Evolutionary conservation across 2,113 vertebrate species (phyloP), one percentile per base, ranked within the genome.

Genomic region (Elgaria multicarinata): DNA sequence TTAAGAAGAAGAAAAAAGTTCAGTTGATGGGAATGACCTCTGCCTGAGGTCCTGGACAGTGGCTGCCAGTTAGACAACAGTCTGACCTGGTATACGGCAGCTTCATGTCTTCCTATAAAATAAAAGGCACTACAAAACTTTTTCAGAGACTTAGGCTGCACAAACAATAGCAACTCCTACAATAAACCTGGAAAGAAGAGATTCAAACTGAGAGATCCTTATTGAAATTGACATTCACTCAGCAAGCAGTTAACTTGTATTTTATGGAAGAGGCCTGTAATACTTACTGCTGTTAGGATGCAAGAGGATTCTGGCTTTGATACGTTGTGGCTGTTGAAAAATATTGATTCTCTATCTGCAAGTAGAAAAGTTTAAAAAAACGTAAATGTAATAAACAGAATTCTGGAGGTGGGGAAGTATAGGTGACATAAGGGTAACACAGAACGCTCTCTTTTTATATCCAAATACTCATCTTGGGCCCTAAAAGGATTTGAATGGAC

Each of bases 291-390:
- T 58, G 98, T 99, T 95, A 99, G 96, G 91, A 98, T 97, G 0
- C 99, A 99, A 16, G 99, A 99, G 0, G 99, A 99, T 95, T 99
- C 99, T 0, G 99, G 99, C 94, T 99, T 99, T 67, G 99, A 99
- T 92, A 99, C 99, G 20, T 99, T 99, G 98, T 99, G 99, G 95
- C 99, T 99, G 96, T 99, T 99, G 97, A 99, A 99, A 97, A 99
- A 99, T 97, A 99, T 99, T 72, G 99, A 98, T 97, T 99, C 98
- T 90, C 99, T 97, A 95, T 99, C 99, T 99, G 97, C 44, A 97
- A 97, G 87, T 44, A 90, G 62, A n/a, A 94, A 69, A 95, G 91
- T 87, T n/a, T 26, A 91, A 31, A 87, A 42, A 55, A 36, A 69
- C 3, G 0, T 31, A 9, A 5, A 39, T 86, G 2, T 91, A 78